A percentile compares a stretch with the other conserved stretches of the same genome.
Evolutionary conservation across 2,113 vertebrate species (phyloP).

Genomic region (Xenopus tropicalis): UCB_Xtro_10.0 CM004447.2:112399501-112400000

Average conservation of each 20-base stretch:
- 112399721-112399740: slow-evolving; percentile 98
- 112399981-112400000: slow-evolving; percentile 39
- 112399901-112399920: slow-evolving; percentile 85
- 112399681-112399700: slow-evolving; percentile 99
- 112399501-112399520: slow-evolving; percentile 77
- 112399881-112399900: slow-evolving; percentile 83
- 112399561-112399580: slow-evolving; percentile 88
- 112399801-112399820: slow-evolving; percentile 97
- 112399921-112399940: slow-evolving; percentile 85
- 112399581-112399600: slow-evolving; percentile 99
- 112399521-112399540: slow-evolving; percentile 76
- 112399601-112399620: slow-evolving; percentile 94
- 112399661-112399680: slow-evolving; percentile 99
- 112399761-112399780: slow-evolving; percentile 97
- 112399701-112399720: slow-evolving; percentile 97
- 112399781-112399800: slow-evolving; percentile 73
- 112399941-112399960: slow-evolving; percentile 79
- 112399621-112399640: slow-evolving; percentile 99
- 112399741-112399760: slow-evolving; percentile 84
- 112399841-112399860: slow-evolving; percentile 91
- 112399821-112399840: slow-evolving; percentile 95
- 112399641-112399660: slow-evolving; percentile 97
- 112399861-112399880: slow-evolving; percentile 78
- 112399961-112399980: slow-evolving; percentile 66
- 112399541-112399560: slow-evolving; percentile 80